Evolutionary conservation across 2,888 invertebrate genomes (phyloP).

Genomic region (Trissolcus japonicus): DNA sequence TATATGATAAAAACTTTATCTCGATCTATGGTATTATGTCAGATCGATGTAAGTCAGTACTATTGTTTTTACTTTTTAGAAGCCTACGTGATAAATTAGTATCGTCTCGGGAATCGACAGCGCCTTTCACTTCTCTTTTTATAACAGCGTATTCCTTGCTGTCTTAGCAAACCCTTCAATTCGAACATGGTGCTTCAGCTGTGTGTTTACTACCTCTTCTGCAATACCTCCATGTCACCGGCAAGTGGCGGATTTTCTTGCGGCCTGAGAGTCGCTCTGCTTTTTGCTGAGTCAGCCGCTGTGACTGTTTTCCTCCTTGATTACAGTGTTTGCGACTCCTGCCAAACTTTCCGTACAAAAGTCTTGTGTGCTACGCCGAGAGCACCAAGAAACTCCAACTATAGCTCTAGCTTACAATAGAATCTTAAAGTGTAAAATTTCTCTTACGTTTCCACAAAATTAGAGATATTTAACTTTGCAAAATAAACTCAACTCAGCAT

Average conservation of each 20-base stretch:
- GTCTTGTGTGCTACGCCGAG: conserved; percentile 21
- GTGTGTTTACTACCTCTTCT: conserved; percentile 41
- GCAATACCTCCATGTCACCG: conserved; percentile 48
- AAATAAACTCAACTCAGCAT: conserved; percentile 4
- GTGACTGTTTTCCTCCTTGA: conserved; percentile 64
- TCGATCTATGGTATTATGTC: no score
- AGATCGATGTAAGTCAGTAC: not conserved
- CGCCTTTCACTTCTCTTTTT: conserved; percentile 27
- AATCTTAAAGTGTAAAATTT: conserved; percentile 32
- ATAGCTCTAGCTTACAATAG: conserved; percentile 18
- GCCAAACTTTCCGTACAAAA: conserved; percentile 56
- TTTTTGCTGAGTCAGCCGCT: conserved; percentile 56
- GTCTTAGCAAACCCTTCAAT: conserved; percentile 46
- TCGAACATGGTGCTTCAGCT: conserved; percentile 28
- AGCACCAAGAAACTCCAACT: conserved; percentile 28
- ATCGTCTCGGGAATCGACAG: conserved; percentile 53
- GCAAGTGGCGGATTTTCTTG: conserved; percentile 58
- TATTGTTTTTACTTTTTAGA: conserved; percentile 1
- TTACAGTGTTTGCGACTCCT: conserved; percentile 63
- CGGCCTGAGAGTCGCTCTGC: conserved; percentile 41
- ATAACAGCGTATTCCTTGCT: conserved; percentile 15
- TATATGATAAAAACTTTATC: no score
- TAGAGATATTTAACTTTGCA: conserved; percentile 21
- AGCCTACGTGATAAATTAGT: conserved; percentile 52
- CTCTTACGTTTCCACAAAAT: conserved; percentile 15